phyloP scores from a whole-genome alignment of 1,140 invertebrate species.

The Drosophila serrata region DNA sequence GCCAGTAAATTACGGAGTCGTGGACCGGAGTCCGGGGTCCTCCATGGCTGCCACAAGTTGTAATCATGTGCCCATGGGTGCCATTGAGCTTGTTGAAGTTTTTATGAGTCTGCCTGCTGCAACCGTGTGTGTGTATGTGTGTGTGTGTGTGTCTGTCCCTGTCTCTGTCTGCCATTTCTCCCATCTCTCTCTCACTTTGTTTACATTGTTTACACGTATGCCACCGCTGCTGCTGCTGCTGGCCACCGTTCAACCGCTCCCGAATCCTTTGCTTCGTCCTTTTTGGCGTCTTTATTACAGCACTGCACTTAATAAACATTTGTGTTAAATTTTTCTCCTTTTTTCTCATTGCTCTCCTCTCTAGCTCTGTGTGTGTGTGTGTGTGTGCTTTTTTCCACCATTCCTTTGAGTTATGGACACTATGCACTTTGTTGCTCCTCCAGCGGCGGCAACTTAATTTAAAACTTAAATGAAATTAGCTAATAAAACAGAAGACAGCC shows the following conservation, averaged over 20 bases:
- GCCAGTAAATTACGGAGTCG: conserved; percentile 58
- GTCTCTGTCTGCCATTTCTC: not conserved
- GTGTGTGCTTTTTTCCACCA: not conserved
- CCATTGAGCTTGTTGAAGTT: conserved; percentile 80
- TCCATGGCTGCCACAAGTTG: conserved; percentile 68
- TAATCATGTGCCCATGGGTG: conserved; percentile 77
- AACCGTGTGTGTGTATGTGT: conserved; percentile 33
- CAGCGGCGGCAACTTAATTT: conserved; percentile 59
- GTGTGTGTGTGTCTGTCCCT: not conserved
- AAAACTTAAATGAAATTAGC: conserved; percentile 74
- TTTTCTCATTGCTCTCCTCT: not conserved
- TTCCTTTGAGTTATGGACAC: conserved; percentile 67
- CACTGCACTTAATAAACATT: conserved; percentile 80
- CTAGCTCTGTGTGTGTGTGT: conserved; percentile 9
- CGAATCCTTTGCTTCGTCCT: conserved; percentile 15
- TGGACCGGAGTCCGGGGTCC: conserved; percentile 39
- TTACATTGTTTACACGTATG: conserved; percentile 78
- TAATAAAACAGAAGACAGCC: conserved; percentile 63
- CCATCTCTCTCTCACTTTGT: conserved; percentile 11
- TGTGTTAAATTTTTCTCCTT: conserved; percentile 72
- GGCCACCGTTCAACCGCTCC: conserved; percentile 43
- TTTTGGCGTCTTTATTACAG: conserved; percentile 79
- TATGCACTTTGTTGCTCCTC: conserved; percentile 53
- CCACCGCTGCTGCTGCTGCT: conserved; percentile 35
- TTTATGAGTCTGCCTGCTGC: conserved; percentile 75